Conservation (phyloP, 2,888 invertebrate species). For the Yponomeuta evonymella region DNA sequence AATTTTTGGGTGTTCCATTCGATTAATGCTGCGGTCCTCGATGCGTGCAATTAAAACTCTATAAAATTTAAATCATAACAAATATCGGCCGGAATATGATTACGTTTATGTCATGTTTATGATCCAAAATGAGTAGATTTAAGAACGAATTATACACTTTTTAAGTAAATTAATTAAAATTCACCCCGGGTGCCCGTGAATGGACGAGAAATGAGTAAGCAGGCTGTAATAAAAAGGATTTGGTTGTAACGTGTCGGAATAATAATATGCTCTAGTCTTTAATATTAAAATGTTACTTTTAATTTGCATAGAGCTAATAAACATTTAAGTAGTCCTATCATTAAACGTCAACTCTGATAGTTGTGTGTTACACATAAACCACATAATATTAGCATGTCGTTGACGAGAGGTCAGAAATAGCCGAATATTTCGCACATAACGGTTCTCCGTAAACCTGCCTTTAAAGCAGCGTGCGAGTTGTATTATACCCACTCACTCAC, state of each 20-base stretch:
- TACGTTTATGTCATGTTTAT: conserved; percentile 34
- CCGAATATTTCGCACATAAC: neutral
- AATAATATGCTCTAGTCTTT: conserved; percentile 39
- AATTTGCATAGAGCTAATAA: conserved; percentile 61
- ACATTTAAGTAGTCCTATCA: conserved; percentile 47
- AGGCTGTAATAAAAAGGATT: conserved; percentile 53
- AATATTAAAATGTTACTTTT: conserved; percentile 59
- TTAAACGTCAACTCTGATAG: conserved; percentile 43
- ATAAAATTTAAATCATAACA: conserved; percentile 44
- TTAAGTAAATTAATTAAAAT: conserved; percentile 50
- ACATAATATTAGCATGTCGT: conserved; percentile 15
- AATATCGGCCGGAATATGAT: conserved; percentile 30
- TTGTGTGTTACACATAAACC: conserved; percentile 38
- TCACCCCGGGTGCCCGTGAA: conserved; percentile 53
- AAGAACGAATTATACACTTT: conserved; percentile 24
- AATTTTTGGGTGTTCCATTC: conserved; percentile 28
- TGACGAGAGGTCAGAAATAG: neutral
- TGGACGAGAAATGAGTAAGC: conserved; percentile 28
- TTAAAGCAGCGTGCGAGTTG: too few species aligned
- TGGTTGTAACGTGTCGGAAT: conserved; percentile 45
- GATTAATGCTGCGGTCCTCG: conserved; percentile 21
- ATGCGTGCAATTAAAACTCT: conserved; percentile 35
- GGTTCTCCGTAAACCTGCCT: neutral
- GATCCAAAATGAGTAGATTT: conserved; percentile 33
- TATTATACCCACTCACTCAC: too few species aligned